Conservation (phyloP, 2,797 vertebrate species). For the Enteromius thamalakanensis region DNA sequence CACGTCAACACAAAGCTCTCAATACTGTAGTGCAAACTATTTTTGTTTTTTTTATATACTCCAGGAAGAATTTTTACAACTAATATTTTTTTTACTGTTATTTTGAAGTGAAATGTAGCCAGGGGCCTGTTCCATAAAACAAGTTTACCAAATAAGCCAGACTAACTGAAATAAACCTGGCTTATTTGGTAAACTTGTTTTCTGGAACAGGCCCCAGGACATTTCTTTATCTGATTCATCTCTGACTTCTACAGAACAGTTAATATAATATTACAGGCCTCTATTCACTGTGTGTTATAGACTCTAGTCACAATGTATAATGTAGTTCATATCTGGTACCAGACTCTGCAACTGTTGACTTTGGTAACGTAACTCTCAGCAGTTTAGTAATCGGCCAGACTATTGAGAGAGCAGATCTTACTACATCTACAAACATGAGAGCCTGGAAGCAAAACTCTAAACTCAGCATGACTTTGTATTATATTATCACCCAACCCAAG, state of each 20-base stretch:
- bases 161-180: too few species aligned
- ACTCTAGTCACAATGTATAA: neutral
- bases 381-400: slow-evolving; percentile 36
- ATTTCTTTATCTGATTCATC: neutral
- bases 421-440: slow-evolving; percentile 36
- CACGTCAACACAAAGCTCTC: neutral
- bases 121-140: too few species aligned
- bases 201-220: too few species aligned
- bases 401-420: slow-evolving; percentile 50
- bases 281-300: neutral
- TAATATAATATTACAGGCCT: neutral
- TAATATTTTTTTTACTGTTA: neutral
- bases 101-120: neutral
- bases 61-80: neutral
- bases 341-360: slow-evolving; percentile 11
- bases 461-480: slow-evolving; percentile 74
- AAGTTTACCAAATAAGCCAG: too few species aligned
- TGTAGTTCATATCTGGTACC: neutral
- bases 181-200: too few species aligned
- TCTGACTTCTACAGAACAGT: neutral
- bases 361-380: slow-evolving; percentile 21
- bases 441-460: slow-evolving; percentile 43
- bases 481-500: slow-evolving; percentile 45
- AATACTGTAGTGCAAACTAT: neutral
- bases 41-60: neutral